These are phyloP conservation scores for Echeneis naucrates DNA, from an alignment of 2,797 vertebrate species.

Conservation along the genomic window DNA sequence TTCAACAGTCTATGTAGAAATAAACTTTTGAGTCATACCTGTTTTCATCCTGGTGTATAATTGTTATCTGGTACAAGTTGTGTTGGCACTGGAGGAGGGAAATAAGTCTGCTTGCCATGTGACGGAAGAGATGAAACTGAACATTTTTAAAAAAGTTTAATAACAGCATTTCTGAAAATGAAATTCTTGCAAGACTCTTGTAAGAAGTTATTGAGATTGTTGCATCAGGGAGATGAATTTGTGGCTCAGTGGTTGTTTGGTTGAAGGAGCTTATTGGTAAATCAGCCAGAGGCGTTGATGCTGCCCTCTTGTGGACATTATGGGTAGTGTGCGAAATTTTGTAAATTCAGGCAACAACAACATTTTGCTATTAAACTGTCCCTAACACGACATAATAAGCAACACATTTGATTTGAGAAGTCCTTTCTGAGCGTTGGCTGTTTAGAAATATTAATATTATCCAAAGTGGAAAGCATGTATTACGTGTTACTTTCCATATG, in stretches of 20 bases:
- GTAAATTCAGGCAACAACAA: background rate
- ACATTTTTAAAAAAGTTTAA: background rate
- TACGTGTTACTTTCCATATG: background rate
- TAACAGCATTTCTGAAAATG: background rate
- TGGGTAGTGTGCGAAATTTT: background rate
- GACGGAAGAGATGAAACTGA: background rate
- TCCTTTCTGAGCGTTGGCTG: slow-evolving; percentile 8
- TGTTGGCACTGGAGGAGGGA: background rate
- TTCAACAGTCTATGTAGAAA: background rate
- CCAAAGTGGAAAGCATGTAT: background rate
- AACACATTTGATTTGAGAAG: slow-evolving; percentile 19
- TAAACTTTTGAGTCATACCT: slow-evolving; percentile 24
- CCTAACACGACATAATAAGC: background rate
- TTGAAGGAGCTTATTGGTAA: background rate
- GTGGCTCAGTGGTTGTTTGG: background rate
- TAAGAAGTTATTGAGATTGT: background rate
- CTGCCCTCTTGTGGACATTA: slow-evolving; percentile 68
- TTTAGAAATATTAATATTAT: no score
- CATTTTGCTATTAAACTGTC: background rate
- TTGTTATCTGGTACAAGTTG: background rate
- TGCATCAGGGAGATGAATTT: slow-evolving; percentile 29
- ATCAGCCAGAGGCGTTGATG: background rate
- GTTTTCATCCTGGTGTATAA: background rate
- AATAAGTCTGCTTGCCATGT: background rate
- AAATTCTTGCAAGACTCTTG: background rate